These are phyloP conservation scores for Rhamnusium bicolor DNA, from an alignment of 2,888 invertebrate genomes.

Conservation along the genomic window DNA sequence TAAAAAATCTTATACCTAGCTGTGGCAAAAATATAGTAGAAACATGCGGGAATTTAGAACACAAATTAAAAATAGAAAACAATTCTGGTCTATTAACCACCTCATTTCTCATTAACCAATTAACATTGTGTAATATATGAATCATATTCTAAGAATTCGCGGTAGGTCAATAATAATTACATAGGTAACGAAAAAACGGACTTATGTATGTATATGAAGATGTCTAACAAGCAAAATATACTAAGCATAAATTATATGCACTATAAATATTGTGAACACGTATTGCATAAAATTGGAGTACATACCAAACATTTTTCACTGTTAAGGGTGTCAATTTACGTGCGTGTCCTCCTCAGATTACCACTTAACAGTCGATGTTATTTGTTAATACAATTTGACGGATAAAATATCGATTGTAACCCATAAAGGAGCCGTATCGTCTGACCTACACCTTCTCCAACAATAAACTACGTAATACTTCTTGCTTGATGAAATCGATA, in stretches of 20 bases:
- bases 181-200: too few relatives aligned
- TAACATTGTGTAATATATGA: constrained; percentile 19
- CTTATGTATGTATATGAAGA: too few relatives aligned
- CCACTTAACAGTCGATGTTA: background rate
- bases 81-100: background rate
- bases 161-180: background rate
- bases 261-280: too few relatives aligned
- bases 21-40: background rate
- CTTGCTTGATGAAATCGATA: constrained; percentile 31
- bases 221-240: too few relatives aligned
- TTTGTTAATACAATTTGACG: background rate
- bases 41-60: background rate
- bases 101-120: background rate
- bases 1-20: background rate
- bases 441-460: constrained; percentile 37
- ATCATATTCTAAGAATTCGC: background rate
- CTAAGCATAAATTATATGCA: too few relatives aligned
- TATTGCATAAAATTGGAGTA: constrained; percentile 4
- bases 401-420: constrained; percentile 30
- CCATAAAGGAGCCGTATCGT: constrained; percentile 40
- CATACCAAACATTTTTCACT: constrained; percentile 23
- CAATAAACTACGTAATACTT: constrained; percentile 38
- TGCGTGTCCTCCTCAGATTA: background rate
- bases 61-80: constrained; percentile 17
- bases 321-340: background rate